phyloP scores from a whole-genome alignment of 2,113 vertebrate genomes.

The Nothoprocta perdicaria region DNA sequence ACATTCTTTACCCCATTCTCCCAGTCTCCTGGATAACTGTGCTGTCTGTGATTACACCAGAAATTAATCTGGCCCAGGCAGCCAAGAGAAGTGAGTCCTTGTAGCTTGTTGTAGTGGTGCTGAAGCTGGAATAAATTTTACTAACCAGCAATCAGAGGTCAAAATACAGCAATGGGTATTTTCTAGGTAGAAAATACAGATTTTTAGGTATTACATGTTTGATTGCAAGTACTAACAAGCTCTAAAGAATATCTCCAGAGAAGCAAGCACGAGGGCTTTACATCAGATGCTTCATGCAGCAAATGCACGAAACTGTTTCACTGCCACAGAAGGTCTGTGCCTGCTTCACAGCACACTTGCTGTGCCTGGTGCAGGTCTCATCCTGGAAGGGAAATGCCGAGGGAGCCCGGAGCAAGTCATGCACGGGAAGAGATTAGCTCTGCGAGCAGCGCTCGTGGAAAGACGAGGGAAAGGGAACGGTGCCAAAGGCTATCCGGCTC shows the following conservation, averaged over 20 bases:
- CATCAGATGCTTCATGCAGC: not conserved
- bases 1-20: slow-evolving; percentile 25
- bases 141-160: slow-evolving; percentile 2
- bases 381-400: not conserved
- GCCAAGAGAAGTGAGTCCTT: not conserved
- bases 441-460: not conserved
- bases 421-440: not conserved
- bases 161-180: not conserved
- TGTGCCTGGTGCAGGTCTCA: not conserved
- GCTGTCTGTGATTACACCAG: not conserved
- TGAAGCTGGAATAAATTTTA: slow-evolving; percentile 41
- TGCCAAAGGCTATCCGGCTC: not conserved
- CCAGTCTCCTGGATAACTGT: not conserved
- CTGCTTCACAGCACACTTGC: not conserved
- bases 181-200: not conserved
- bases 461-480: fast-evolving
- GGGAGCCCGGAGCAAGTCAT: not conserved
- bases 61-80: not conserved
- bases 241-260: not conserved
- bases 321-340: not conserved
- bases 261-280: not conserved
- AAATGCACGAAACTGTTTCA: not conserved
- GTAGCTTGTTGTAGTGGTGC: not conserved
- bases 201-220: not conserved
- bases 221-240: not conserved